Conservation (phyloP, 1,140 invertebrate genomes). For the Neotoxoptera formosana region DNA sequence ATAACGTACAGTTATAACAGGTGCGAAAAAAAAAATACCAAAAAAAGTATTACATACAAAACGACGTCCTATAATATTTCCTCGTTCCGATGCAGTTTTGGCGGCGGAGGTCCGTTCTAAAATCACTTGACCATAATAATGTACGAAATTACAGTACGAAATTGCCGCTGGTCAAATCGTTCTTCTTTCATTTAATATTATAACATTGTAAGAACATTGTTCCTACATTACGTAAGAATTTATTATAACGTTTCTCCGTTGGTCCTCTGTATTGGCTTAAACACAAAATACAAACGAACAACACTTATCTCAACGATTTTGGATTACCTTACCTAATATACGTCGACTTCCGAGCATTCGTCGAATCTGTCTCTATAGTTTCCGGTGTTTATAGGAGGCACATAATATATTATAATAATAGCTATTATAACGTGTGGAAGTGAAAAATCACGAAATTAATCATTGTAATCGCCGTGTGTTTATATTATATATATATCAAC, state of each 20-base stretch:
- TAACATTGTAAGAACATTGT: too few relatives aligned
- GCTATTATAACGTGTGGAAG: too few relatives aligned
- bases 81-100: background rate
- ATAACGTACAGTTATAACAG: background rate
- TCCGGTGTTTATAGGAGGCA: too few relatives aligned
- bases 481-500: background rate
- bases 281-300: too few relatives aligned
- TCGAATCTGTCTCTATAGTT: background rate
- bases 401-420: too few relatives aligned
- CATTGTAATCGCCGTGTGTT: background rate
- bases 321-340: too few relatives aligned
- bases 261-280: too few relatives aligned
- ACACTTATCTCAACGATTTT: too few relatives aligned
- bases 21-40: background rate
- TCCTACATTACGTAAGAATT: too few relatives aligned
- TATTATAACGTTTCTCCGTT: too few relatives aligned
- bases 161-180: background rate
- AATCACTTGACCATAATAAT: background rate
- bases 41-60: background rate
- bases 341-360: background rate
- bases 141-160: background rate
- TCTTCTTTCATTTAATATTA: background rate
- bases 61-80: background rate
- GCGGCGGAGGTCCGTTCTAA: background rate
- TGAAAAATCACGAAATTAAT: background rate